phyloP scores from a whole-genome alignment of 2,888 invertebrate genomes.

The Psococerastis gibbosa region DNA sequence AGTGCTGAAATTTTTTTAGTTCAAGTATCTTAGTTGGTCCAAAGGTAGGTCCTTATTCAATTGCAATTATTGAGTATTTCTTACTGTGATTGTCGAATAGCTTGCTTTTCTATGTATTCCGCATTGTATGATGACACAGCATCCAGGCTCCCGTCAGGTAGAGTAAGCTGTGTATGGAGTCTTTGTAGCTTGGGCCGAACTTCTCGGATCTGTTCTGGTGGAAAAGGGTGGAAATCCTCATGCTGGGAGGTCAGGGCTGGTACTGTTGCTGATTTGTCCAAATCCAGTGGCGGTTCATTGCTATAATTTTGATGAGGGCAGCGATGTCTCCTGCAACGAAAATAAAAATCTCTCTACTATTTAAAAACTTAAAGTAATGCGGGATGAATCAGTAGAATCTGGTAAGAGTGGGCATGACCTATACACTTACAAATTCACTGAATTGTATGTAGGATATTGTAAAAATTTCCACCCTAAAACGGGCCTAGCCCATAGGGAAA shows the following conservation, averaged over 20 bases:
- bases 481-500: too few species aligned
- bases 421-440: conserved; percentile 13
- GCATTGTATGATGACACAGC: conserved; percentile 38
- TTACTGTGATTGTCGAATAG: not conserved
- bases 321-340: conserved; percentile 52
- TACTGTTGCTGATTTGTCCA: conserved; percentile 19
- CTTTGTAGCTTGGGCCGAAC: conserved; percentile 21
- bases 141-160: conserved; percentile 24
- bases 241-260: conserved; percentile 19
- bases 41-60: too few species aligned
- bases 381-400: conserved; percentile 17
- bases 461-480: too few species aligned
- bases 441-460: too few species aligned
- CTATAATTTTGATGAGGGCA: conserved; percentile 45
- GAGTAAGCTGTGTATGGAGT: conserved; percentile 21
- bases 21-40: too few species aligned
- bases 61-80: too few species aligned
- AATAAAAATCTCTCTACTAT: conserved; percentile 6
- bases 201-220: conserved; percentile 20
- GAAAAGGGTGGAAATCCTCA: conserved; percentile 21
- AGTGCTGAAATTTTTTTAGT: too few species aligned
- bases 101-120: conserved; percentile 39
- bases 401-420: conserved; percentile 13
- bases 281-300: conserved; percentile 21
- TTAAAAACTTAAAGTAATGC: conserved; percentile 13